Base-by-base conservation (phyloP, 2,888 invertebrate genomes). In the Lucinisca nassula region DNA sequence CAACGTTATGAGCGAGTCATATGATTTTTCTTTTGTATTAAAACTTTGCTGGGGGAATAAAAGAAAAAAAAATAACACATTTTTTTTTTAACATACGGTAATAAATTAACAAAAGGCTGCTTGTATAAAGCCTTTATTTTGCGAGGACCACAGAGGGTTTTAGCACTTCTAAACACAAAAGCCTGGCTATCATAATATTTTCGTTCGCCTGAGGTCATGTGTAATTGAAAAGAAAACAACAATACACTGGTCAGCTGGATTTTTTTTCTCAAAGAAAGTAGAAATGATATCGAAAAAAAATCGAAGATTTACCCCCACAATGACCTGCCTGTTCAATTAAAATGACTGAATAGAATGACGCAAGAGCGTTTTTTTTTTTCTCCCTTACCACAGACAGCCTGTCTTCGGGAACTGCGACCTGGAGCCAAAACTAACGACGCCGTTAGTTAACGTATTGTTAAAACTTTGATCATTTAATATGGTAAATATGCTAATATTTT, bases 101-200 rank as follows among this genome's bases (percentile, higher is more conserved):
- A 67, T 67, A 67, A 67, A 67, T 35, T 35, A 35, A 67, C 67
- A 67, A 67, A 17, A 17, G 67, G 35, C 3, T 67, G 35, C 35
- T 30, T 45, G 45, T 45, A n/a, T n/a, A 67, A 67, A 67, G 67
- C 35, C n/a, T 67, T 67, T 35, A 67, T 24, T 35, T 67, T 14
- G 10, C n/a, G 32, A 35, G 67, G 67, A 67, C 32, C 32, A 4
- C 67, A 2, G 35, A 2, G 67, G 67, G 32, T 30, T 61, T 30
- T 4, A 14, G 4, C 4, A 3, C 4, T 51, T 8, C 21, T 3
- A 51, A 51, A 30, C 67, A 67, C 67, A 67, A 67, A 21, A 35
- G 67, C 32, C 35, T 35, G 67, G 67, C 67, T 67, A 67, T 67
- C 67, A 67, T 17, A 67, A 67, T 67, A 67, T 67, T 67, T n/a